Conservation (phyloP, 2,888 invertebrate genomes). For the Cryptocheilus praepositus region DNA sequence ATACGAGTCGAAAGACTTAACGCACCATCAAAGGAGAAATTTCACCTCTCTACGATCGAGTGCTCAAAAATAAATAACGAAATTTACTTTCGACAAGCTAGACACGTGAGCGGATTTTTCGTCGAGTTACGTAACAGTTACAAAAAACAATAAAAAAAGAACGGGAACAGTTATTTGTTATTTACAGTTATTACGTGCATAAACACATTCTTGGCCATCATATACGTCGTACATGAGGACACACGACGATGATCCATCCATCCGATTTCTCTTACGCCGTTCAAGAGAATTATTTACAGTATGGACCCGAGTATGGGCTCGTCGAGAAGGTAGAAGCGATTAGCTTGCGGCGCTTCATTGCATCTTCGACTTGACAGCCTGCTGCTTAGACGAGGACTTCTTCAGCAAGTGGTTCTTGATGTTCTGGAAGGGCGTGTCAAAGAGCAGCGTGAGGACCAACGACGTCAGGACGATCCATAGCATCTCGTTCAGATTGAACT, state of each 20-base stretch:
- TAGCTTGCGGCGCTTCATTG: constrained; percentile 42
- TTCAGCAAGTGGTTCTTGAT: constrained; percentile 78
- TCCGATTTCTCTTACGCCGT: constrained; percentile 14
- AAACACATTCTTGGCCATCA: constrained; percentile 60
- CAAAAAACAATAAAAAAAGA: not conserved
- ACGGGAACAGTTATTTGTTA: constrained; percentile 13
- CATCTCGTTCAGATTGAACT: constrained; percentile 80
- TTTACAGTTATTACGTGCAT: constrained; percentile 23
- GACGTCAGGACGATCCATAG: constrained; percentile 78
- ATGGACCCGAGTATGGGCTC: constrained; percentile 1
- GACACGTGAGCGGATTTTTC: no score
- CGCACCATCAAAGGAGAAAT: no score
- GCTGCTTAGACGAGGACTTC: constrained; percentile 40
- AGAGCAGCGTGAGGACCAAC: constrained; percentile 78
- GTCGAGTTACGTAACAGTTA: not conserved
- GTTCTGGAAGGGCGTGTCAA: constrained; percentile 84
- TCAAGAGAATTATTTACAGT: constrained; percentile 39
- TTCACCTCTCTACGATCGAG: no score
- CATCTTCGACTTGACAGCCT: constrained; percentile 42
- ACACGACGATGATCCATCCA: constrained; percentile 41
- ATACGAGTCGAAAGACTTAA: no score
- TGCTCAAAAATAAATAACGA: no score
- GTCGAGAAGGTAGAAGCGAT: constrained; percentile 9
- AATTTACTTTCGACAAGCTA: no score
- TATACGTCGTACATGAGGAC: constrained; percentile 67